These are phyloP conservation scores for Platygyra sinensis DNA, from an alignment of 64 coral and sea anemone genomes.

Conservation along the genomic window DNA sequence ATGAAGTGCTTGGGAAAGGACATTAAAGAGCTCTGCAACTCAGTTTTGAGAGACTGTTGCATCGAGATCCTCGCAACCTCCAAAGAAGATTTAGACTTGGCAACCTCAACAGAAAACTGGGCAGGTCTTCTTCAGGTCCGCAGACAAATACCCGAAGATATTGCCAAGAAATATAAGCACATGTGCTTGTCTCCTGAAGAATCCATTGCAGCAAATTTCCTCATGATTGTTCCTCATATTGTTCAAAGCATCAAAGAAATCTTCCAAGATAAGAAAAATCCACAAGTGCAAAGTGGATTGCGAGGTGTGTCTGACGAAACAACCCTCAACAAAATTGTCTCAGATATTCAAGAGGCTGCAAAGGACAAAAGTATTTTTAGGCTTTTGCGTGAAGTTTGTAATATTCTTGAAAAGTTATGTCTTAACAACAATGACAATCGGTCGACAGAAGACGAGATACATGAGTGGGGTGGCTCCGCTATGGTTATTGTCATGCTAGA, in stretches of 20 bases:
- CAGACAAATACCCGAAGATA: neutral
- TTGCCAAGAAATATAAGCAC: neutral
- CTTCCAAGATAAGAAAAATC: neutral
- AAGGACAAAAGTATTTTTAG: neutral
- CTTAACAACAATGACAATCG: neutral
- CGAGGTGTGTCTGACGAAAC: neutral
- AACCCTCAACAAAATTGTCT: neutral
- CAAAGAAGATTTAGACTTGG: neutral
- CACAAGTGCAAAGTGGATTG: neutral
- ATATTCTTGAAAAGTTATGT: neutral
- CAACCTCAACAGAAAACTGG: neutral
- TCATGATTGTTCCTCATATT: neutral
- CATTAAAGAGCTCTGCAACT: neutral
- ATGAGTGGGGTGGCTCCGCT: neutral
- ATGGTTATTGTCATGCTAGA: neutral
- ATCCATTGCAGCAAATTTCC: neutral
- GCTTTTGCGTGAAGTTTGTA: neutral
- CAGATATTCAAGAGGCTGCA: neutral
- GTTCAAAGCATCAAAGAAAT: neutral
- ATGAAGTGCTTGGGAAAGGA: neutral
- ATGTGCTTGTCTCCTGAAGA: neutral
- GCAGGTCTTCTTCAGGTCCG: too few species aligned
- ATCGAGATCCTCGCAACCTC: conserved; percentile 10
- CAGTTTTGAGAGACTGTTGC: conserved; percentile 42
- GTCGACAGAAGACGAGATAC: neutral